Evolutionary conservation across 2,113 vertebrate species (phyloP), one percentile per base, ranked within the genome.

Genomic region (Acrocephalus kingi): DNA sequence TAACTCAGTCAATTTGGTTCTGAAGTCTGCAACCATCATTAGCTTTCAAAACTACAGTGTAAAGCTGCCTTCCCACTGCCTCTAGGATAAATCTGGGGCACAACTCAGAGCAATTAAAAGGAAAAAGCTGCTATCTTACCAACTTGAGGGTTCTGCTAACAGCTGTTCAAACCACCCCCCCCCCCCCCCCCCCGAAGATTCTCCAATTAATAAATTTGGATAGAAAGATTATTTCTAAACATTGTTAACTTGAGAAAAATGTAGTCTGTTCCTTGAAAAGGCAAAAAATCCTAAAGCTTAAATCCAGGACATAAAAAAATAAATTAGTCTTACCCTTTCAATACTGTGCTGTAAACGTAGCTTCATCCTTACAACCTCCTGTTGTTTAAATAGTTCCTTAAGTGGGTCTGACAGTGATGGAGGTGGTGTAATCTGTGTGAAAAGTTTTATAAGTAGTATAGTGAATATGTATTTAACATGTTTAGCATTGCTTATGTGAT

Each of bases 321-420:
- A 20, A n/a, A 64, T 68, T n/a, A 75, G 5, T 46, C 97, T 89
- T 96, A 99, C 99, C 98, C 99, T 98, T 97, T 99, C 99, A 68
- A 99, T 99, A 97, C 99, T 99, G 98, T 99, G 99, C 63, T 99
- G 99, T 45, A 99, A 98, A 69, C 99, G 98, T 3, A 99, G 98
- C 69, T 99, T 99, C 99, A 99, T 99, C n/a, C 99, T 99, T 58
- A 99, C 98, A 62, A 99, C 98, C 97, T 99, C 99, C 69, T 99
- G 99, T 59, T 99, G 99, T 96, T 99, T 99, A 97, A 99, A 99
- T 68, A 99, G 99, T 89, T 99, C 99, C 92, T 99, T 99, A 93
- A 99, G 98, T 43, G 98, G 99, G 94, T 99, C 99, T 0, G 98
- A 99, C 90, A 99, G 96, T 9, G 99, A 99, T 6, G 99, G 99